Percentiles rank a stretch among this genome's conserved stretches.
phyloP scores from a whole-genome alignment of 2,797 vertebrate genomes.

The Peromyscus aztecus region DNA sequence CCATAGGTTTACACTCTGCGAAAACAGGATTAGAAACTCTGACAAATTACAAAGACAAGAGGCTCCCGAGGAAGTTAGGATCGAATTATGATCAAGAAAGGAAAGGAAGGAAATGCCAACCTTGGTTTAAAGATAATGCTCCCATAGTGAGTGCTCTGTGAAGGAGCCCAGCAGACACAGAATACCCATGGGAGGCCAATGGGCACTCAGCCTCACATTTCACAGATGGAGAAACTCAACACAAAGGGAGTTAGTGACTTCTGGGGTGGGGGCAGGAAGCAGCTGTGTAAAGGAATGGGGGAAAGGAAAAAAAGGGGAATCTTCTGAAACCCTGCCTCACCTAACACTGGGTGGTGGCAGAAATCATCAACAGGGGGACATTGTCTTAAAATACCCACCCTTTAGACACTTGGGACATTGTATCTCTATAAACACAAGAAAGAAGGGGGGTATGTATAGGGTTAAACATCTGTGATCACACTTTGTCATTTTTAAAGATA shows the following conservation, averaged over 20 bases:
- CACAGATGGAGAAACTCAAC: slow-evolving; percentile 74
- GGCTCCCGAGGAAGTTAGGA: slow-evolving; percentile 73
- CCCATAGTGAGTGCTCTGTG: slow-evolving; percentile 54
- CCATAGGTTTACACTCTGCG: slow-evolving; percentile 67
- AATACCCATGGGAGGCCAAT: slow-evolving; percentile 62
- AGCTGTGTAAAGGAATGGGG: slow-evolving; percentile 60
- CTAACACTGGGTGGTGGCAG: slow-evolving; percentile 29
- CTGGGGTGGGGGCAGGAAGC: slow-evolving; percentile 58
- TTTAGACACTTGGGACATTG: neutral
- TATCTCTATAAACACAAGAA: neutral
- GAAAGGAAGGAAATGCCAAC: slow-evolving; percentile 79
- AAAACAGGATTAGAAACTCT: slow-evolving; percentile 70
- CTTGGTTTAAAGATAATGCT: slow-evolving; percentile 71
- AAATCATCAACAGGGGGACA: neutral
- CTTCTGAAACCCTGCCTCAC: slow-evolving; percentile 23
- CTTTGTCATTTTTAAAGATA: neutral
- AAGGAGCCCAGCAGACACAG: slow-evolving; percentile 61
- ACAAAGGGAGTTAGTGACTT: slow-evolving; percentile 71
- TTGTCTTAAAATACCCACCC: slow-evolving; percentile 45
- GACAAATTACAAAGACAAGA: slow-evolving; percentile 75
- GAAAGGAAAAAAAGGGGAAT: slow-evolving; percentile 48
- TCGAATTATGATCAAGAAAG: slow-evolving; percentile 77
- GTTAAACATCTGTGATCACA: neutral
- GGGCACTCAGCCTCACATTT: slow-evolving; percentile 72
- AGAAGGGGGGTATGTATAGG: neutral